Evolutionary conservation across 1,140 invertebrate species (phyloP), one percentile per base, ranked within the genome.

Genomic region (Drosophila trapezifrons): DNA sequence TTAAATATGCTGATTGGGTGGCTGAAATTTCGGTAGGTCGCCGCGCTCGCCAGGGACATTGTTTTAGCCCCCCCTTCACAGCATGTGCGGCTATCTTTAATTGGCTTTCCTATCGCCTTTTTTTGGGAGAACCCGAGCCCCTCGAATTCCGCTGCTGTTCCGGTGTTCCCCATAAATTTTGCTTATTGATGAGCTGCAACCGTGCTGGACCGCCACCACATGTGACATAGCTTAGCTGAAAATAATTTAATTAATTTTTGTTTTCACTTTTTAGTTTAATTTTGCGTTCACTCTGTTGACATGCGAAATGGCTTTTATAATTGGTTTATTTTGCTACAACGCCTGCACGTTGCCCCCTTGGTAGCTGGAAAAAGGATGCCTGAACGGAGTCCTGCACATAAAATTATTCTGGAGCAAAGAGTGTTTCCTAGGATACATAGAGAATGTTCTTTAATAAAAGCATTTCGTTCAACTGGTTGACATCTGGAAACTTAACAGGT

Each of bases 1-100:
- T 87, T 87, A 87, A 87, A 87, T 87, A 87, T 87, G 84, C 84
- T 90, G 84, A 87, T 87, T 87, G 84, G 84, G 84, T 87, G 69
- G 76, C 81, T 79, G 80, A 84, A 69, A 80, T 80, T 84, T 84
- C 59, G 77, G 81, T 84, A 77, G 63, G 66, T 64, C 73, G 43
- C 65, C 76, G 76, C 56, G 22, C 52, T 46, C 46, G 35, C 52
- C 40, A 45, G 63, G 69, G 42, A 71, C 78, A 80, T 58, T 54
- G 54, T 60, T 71, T 71, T 35, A 45, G 35, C 13, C 35, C 62
- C 6, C 17, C 20, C 1, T 37, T 18, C 17, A 13, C 20, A 27
- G 56, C 7, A 42, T 27, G 17, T 12, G 27, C 1, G 40, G 18
- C 72, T 72, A 64, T 73, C 80, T 85, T 85, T 77, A 85, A 85